Evolutionary conservation across 2,113 vertebrate species (phyloP).

Genomic region (Barnardius zonarius): DNA sequence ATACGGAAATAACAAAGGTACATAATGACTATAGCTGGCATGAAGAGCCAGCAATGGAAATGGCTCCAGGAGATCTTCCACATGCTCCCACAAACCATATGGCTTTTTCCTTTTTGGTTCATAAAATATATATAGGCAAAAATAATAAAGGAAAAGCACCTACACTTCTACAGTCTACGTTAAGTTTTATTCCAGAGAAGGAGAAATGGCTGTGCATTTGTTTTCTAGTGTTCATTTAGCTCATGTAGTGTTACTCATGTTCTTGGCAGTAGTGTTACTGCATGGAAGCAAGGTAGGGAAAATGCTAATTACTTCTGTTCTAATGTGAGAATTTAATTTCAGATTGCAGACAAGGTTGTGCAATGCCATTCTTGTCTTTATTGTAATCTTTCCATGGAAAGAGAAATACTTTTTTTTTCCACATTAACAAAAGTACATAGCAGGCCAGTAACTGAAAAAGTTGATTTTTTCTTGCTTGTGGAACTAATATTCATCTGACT

Average conservation of each 20-base stretch:
- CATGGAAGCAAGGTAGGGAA: slow-evolving; percentile 53
- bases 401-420: slow-evolving; percentile 24
- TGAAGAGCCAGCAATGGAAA: slow-evolving; percentile 35
- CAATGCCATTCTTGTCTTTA: slow-evolving; percentile 54
- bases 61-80: slow-evolving; percentile 31
- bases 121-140: not conserved
- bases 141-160: slow-evolving; percentile 2
- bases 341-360: slow-evolving; percentile 64
- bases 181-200: not conserved
- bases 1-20: slow-evolving; percentile 9
- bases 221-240: slow-evolving; percentile 9
- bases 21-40: not conserved
- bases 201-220: not conserved
- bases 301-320: slow-evolving; percentile 60
- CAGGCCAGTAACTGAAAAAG: slow-evolving; percentile 6
- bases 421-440: not conserved
- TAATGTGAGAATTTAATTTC: slow-evolving; percentile 67
- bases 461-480: not conserved
- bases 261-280: slow-evolving; percentile 42
- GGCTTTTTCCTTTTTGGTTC: slow-evolving; percentile 10
- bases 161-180: not conserved
- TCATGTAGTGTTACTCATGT: slow-evolving; percentile 33
- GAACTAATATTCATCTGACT: not conserved
- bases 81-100: slow-evolving; percentile 7
- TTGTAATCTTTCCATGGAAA: slow-evolving; percentile 29